Evolutionary conservation across 2,797 vertebrate genomes (phyloP).

Genomic region (Morus bassanus): DNA sequence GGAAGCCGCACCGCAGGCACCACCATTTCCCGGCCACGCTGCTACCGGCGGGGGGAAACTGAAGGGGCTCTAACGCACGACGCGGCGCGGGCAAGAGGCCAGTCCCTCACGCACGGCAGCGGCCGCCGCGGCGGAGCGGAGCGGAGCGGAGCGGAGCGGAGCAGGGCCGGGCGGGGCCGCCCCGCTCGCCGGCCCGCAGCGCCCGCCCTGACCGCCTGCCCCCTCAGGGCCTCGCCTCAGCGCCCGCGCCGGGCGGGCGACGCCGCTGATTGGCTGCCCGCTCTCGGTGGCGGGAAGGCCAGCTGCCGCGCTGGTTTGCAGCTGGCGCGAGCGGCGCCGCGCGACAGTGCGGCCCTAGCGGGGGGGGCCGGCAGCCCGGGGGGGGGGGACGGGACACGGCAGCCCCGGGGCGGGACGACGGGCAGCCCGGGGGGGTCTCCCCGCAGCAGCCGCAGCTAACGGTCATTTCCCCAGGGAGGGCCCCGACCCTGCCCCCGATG

Average conservation of each 20-base stretch:
- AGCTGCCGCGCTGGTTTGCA: neutral
- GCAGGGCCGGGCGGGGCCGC: neutral
- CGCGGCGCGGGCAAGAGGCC: neutral
- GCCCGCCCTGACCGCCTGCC: fast-evolving
- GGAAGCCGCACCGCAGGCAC: neutral
- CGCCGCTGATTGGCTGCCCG: neutral
- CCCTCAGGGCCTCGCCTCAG: neutral
- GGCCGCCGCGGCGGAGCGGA: neutral
- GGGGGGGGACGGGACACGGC: too few relatives aligned
- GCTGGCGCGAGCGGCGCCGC: neutral
- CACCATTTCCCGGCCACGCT: fast-evolving
- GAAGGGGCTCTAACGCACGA: neutral
- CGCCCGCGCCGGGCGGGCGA: neutral
- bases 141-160: too few relatives aligned
- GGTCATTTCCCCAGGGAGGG: too few relatives aligned
- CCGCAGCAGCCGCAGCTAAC: fast-evolving
- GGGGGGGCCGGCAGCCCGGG: too few relatives aligned
- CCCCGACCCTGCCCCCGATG: neutral
- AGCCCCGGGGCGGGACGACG: too few relatives aligned
- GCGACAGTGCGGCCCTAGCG: too few relatives aligned
- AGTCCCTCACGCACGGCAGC: fast-evolving
- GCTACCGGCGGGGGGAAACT: neutral
- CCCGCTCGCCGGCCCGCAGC: too few relatives aligned
- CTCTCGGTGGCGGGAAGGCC: neutral
- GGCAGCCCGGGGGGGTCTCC: too few relatives aligned